Evolutionary conservation across 2,113 vertebrate genomes (phyloP).

Genomic region (Ciconia stormi): DNA sequence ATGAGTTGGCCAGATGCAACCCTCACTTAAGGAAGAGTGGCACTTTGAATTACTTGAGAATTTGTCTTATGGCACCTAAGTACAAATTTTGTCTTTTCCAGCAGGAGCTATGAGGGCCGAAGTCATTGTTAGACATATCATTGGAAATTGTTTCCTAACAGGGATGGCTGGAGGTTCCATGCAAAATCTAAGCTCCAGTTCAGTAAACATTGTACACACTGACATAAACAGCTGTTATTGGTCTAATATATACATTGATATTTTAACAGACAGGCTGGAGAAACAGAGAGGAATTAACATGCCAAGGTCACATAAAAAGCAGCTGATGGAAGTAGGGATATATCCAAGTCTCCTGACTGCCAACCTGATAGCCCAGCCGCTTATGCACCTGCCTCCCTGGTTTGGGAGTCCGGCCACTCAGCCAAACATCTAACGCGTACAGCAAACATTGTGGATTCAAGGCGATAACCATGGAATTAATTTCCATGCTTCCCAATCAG

Average conservation of each 20-base stretch:
- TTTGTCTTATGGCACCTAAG: not conserved
- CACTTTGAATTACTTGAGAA: not conserved
- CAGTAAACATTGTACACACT: accelerated
- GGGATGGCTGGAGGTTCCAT: not conserved
- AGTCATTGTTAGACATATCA: not conserved
- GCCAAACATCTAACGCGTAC: not conserved
- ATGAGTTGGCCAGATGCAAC: not conserved
- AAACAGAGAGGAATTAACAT: not conserved
- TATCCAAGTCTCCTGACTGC: not conserved
- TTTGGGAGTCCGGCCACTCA: not conserved
- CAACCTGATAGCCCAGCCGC: not conserved
- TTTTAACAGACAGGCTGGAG: not conserved
- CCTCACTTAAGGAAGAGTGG: not conserved
- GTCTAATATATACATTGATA: not conserved
- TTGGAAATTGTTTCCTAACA: not conserved
- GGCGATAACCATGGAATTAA: not conserved
- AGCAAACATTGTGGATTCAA: not conserved
- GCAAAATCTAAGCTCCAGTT: not conserved
- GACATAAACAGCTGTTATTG: not conserved
- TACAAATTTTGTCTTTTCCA: not conserved
- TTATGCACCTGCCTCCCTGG: not conserved
- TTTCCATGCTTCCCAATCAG: not conserved
- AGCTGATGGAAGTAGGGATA: not conserved
- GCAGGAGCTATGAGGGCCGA: not conserved
- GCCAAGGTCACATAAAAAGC: not conserved